phyloP scores from a whole-genome alignment of 1,140 invertebrate species.

The Drosophila sucinea region DNA sequence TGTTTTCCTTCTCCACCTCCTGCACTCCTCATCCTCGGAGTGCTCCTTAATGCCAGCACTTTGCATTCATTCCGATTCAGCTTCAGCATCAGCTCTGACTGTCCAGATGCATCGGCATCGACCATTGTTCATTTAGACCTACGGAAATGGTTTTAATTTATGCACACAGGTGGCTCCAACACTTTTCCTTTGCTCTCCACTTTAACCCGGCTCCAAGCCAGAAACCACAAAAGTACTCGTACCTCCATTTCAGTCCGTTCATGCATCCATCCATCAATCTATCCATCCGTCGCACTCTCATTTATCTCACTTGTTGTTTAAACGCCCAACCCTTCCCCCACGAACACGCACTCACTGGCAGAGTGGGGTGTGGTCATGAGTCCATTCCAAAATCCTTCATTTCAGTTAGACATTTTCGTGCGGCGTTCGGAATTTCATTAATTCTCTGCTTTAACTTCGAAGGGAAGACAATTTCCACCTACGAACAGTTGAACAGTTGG shows the following conservation, averaged over 20 bases:
- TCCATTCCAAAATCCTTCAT: slow-evolving; percentile 16
- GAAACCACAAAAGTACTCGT: slow-evolving; percentile 17
- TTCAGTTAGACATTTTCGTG: slow-evolving; percentile 22
- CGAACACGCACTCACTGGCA: too few species aligned
- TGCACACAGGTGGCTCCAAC: slow-evolving; percentile 25
- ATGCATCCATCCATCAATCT: slow-evolving; percentile 3
- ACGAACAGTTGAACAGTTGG: slow-evolving; percentile 1
- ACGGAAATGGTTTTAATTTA: slow-evolving; percentile 38
- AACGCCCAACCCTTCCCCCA: not conserved
- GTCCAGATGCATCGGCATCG: not conserved
- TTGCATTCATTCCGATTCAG: slow-evolving; percentile 5
- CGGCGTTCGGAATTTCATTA: slow-evolving; percentile 23
- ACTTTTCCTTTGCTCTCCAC: slow-evolving; percentile 16
- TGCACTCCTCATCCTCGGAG: not conserved
- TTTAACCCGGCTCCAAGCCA: slow-evolving; percentile 20
- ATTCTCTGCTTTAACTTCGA: slow-evolving; percentile 12
- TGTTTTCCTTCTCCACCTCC: not conserved
- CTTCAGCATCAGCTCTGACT: not conserved
- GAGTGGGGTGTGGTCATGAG: not conserved
- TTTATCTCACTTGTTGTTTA: slow-evolving; percentile 44
- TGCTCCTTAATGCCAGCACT: not conserved
- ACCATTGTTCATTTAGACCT: slow-evolving; percentile 36
- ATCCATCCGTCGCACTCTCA: slow-evolving; percentile 25
- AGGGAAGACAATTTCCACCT: not conserved
- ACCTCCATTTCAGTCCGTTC: slow-evolving; percentile 13